Evolutionary conservation across 2,113 vertebrate species (phyloP), one percentile per base, ranked within the genome.

Genomic region (Thymallus thymallus): DNA sequence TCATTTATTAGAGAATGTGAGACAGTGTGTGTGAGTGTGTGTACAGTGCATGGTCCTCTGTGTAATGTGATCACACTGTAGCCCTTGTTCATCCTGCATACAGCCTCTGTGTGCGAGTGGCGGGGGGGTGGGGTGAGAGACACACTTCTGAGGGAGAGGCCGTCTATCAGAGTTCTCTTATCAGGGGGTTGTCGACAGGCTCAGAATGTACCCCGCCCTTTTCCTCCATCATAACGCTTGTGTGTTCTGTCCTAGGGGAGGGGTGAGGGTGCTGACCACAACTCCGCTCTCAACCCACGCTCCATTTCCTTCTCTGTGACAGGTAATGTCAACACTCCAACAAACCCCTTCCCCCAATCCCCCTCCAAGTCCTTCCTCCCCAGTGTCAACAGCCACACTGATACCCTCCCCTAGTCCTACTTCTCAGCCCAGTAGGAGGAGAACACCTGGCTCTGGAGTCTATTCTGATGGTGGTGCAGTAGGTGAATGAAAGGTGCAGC

Each of bases 281-380:
- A 80, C 30, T 20, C 81, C 62, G 74, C 88, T 85, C 69, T 68
- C 77, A 69, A 23, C 20, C 86, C 87, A 56, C 80, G 91, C 88
- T 95, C 93, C 79, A 91, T 95, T 96, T 96, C 94, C 56, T 88
- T 89, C 82, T 83, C 72, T 87, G 82, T 88, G 94, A 96, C 94
- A 95, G 94, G 88, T 88, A 88, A 85, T 89, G 91, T 96, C 95
- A 96, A 90, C 94, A 93, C 90, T 61, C 87, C 86, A 90, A 91
- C 90, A 92, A 94, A 92, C 84, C 72, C 85, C 80, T 85, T 85
- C 88, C 88, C 45, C 86, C 84, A 85, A 10, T 12, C 35, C 35
- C 41, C 85, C 85, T 82, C 83, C 65, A 85, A 51, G 16, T 14
- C 16, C 82, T 82, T 63, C 7, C 74, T 72, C 87, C 88, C 85